These are phyloP conservation scores for Eurytemora carolleeae DNA, from an alignment of 1,140 invertebrate species.

Conservation along the genomic window DNA sequence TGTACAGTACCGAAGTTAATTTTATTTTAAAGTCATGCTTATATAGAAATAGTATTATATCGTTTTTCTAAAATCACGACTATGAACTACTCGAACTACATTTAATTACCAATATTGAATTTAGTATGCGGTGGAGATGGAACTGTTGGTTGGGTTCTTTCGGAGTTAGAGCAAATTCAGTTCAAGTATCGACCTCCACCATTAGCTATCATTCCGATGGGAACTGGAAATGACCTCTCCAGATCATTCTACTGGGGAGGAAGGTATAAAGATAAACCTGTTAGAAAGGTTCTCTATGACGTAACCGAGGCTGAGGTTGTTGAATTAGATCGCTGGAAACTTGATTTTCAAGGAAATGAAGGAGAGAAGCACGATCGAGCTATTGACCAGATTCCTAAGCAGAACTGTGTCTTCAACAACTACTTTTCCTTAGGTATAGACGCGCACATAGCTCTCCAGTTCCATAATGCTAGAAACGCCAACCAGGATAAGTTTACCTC, in stretches of 20 bases:
- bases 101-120: no score
- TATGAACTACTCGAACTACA: no score
- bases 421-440: constrained; percentile 12
- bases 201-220: constrained; percentile 13
- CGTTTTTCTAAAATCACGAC: no score
- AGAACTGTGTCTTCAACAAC: constrained; percentile 6
- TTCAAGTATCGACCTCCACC: not conserved
- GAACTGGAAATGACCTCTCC: constrained; percentile 13
- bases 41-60: no score
- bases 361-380: not conserved
- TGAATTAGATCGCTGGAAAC: constrained; percentile 6
- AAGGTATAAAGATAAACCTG: constrained; percentile 11
- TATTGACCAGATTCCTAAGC: not conserved
- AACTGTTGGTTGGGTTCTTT: constrained; percentile 15
- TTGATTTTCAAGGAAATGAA: no score
- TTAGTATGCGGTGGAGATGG: constrained; percentile 14
- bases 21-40: no score
- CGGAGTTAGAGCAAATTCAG: constrained; percentile 5
- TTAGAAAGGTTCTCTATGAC: constrained; percentile 8
- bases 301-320: constrained; percentile 8
- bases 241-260: constrained; percentile 13
- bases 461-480: constrained; percentile 9
- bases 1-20: no score
- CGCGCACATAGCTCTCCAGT: constrained; percentile 11
- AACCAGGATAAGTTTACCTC: constrained; percentile 11